Base-by-base conservation (phyloP, 2,113 vertebrate species). In the Platycercus adscitus region DNA sequence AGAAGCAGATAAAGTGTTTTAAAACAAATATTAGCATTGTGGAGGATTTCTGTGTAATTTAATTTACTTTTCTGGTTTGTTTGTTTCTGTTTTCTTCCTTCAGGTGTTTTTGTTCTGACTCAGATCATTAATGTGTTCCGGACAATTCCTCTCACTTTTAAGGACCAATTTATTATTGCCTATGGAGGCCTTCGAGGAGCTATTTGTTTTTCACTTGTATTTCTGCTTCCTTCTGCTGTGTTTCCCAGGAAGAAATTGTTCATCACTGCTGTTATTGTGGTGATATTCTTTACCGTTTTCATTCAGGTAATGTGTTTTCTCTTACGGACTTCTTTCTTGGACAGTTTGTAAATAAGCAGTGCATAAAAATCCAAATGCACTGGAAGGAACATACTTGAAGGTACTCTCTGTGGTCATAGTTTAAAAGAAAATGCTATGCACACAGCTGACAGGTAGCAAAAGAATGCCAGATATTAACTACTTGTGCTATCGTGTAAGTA, bases 261-360 rank as follows among this genome's bases (percentile, higher is more conserved):
- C 80, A 97, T 99, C 91, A 99, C 99, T 1, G 98, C 99, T 73
- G 99, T 98, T 17, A 99, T 99, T 0, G 98, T 97, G n/a, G 96
- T 99, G 76, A 99, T 99, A 96, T 98, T 99, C 94, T 99, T 99
- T 64, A 99, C 99, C 0, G 99, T 99, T 84, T 99, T 99, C 94
- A 98, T 99, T 89, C 99, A 99, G 99, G 99, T 99, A 96, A 93
- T 96, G 81, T 18, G 16, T 68, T 55, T 84, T 26, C 5, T 86
- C 56, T 92, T 78, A 28, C 47, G 55, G n/a, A 68, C 17, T 37
- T 9, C 15, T 69, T 83, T 85, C 50, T 87, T 61, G 60, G 55
- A 26, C 39, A 66, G 29, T 13, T 56, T 81, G 26, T 55, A 80
- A 80, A 81, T 83, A 95, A 92, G 46, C n/a, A 77, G n/a, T 47